Evolutionary conservation across 2,113 vertebrate species (phyloP).

Genomic region (Mionectes macconnelli): DNA sequence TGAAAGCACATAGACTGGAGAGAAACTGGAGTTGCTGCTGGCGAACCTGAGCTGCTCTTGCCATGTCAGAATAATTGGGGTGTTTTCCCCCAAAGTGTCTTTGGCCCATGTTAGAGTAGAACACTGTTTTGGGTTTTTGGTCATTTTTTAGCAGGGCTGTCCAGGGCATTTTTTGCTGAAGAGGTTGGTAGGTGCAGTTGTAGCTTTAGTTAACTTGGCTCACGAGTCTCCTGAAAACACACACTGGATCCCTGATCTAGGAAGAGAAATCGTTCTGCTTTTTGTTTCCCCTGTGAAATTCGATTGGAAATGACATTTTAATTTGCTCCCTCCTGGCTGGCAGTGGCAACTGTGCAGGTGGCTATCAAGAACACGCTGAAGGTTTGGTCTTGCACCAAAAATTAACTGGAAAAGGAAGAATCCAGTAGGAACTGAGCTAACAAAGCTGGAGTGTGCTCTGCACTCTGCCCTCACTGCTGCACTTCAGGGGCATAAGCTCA

Average conservation of each 20-base stretch:
- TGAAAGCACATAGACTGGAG: background rate
- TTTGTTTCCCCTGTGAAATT: background rate
- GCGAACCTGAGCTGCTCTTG: background rate
- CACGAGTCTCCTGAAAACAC: background rate
- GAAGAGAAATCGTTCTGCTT: background rate
- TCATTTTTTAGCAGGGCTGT: background rate
- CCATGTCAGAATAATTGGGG: background rate
- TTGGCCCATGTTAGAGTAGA: background rate
- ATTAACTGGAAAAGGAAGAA: background rate
- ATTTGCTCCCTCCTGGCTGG: background rate
- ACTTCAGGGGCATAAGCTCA: background rate
- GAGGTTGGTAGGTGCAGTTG: background rate
- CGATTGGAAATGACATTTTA: background rate
- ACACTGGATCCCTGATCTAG: background rate
- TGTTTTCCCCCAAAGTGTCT: background rate
- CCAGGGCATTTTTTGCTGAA: background rate
- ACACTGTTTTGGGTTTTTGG: background rate
- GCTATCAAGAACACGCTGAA: background rate
- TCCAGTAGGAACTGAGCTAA: background rate
- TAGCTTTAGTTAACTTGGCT: background rate
- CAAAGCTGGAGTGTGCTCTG: background rate
- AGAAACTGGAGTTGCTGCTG: background rate
- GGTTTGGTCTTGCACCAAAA: background rate
- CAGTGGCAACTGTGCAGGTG: background rate
- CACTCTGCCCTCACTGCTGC: background rate